Percentiles rank a stretch among this genome's conserved stretches.
phyloP scores from a whole-genome alignment of 2,113 vertebrate species.

The Python bivittatus region DNA sequence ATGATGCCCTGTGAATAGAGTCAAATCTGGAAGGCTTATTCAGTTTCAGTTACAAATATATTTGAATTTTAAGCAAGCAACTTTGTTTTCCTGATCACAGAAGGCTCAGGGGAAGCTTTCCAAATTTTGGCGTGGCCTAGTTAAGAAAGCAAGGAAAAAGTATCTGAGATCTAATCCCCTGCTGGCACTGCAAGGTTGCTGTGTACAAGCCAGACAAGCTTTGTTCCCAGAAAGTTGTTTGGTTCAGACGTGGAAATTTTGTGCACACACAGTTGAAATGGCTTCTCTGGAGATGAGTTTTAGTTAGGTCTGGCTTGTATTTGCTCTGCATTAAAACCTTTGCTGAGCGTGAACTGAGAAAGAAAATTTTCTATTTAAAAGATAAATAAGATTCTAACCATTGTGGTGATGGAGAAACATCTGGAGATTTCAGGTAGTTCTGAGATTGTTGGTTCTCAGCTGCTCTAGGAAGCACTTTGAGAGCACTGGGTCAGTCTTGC shows the following conservation, averaged over 20 bases:
- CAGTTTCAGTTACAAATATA: not conserved
- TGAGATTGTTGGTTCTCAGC: too few relatives aligned
- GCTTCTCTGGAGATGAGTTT: not conserved
- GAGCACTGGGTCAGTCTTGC: too few relatives aligned
- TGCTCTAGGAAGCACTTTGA: too few relatives aligned
- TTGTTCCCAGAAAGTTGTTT: not conserved
- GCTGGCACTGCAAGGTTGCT: not conserved
- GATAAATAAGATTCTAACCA: not conserved
- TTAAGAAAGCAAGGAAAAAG: not conserved
- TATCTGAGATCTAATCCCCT: not conserved
- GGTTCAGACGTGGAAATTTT: not conserved
- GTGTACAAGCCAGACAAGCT: not conserved
- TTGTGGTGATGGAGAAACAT: not conserved
- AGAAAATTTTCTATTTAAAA: not conserved
- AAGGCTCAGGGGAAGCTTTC: not conserved
- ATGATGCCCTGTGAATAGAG: not conserved
- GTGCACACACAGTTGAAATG: not conserved
- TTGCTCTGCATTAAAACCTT: not conserved
- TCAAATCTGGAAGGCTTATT: not conserved
- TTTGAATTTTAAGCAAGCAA: not conserved
- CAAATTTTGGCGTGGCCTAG: not conserved
- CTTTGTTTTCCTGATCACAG: not conserved
- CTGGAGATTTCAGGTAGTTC: not conserved
- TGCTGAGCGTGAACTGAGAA: not conserved
- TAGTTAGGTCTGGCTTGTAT: not conserved